Conservation (phyloP, 1,140 invertebrate genomes). For the Pseudomyrmex cubaensis region DNA sequence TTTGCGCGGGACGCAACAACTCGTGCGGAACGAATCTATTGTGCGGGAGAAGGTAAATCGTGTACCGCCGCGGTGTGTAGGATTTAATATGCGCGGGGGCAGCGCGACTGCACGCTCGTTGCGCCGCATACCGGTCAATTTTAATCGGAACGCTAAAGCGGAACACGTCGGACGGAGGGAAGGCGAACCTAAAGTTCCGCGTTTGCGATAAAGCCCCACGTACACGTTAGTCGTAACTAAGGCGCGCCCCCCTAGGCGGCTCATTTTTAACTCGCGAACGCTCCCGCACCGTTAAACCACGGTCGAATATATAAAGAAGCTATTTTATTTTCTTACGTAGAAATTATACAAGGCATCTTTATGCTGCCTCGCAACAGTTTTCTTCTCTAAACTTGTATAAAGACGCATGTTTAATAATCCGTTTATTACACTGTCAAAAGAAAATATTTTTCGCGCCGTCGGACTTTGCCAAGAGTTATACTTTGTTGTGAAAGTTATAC, state of each 20-base stretch:
- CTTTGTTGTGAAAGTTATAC: background rate
- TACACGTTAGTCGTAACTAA: slow-evolving; percentile 11
- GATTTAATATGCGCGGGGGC: slow-evolving; percentile 64
- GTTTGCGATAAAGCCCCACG: slow-evolving; percentile 33
- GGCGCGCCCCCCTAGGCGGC: background rate
- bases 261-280: slow-evolving; percentile 17
- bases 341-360: slow-evolving; percentile 11
- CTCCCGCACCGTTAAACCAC: background rate
- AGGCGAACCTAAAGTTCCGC: background rate
- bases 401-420: background rate
- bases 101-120: slow-evolving; percentile 10
- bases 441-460: background rate
- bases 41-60: slow-evolving; percentile 63
- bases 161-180: background rate
- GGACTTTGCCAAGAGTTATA: background rate
- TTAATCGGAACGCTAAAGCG: slow-evolving; percentile 34
- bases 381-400: background rate
- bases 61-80: slow-evolving; percentile 43
- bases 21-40: slow-evolving; percentile 67
- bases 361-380: background rate
- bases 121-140: slow-evolving; percentile 38
- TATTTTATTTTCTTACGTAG: background rate
- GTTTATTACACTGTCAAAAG: background rate
- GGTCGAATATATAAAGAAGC: slow-evolving; percentile 1
- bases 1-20: slow-evolving; percentile 59